Conservation (phyloP, 53 echinoderm and acorn worm genomes). For the Paracentrotus lividus region DNA sequence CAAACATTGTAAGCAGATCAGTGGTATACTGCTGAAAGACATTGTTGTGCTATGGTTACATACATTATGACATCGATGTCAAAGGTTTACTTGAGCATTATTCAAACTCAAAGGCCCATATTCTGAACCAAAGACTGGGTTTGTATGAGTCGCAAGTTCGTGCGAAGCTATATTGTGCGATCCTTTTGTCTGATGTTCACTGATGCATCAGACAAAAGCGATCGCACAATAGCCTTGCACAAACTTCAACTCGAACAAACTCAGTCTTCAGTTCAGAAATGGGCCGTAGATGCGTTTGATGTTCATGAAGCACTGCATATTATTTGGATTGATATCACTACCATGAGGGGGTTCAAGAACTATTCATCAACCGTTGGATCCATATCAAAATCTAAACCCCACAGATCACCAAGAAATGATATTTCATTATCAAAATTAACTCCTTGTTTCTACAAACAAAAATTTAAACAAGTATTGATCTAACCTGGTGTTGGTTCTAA, state of each 20-base stretch:
- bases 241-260: no score
- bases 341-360: not conserved
- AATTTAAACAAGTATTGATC: not conserved
- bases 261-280: no score
- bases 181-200: no score
- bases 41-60: conserved; percentile 6
- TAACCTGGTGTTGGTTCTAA: conserved; percentile 65
- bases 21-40: conserved; percentile 9
- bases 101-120: conserved; percentile 18
- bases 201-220: no score
- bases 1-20: conserved; percentile 56
- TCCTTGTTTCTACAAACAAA: not conserved
- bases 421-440: not conserved
- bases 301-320: not conserved
- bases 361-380: not conserved
- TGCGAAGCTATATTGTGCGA: no score
- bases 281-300: not conserved
- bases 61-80: conserved; percentile 27
- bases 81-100: not conserved
- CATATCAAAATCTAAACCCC: not conserved
- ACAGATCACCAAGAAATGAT: not conserved
- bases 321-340: not conserved
- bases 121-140: no score
- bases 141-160: no score
- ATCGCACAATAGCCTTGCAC: no score